Base-by-base conservation (phyloP, 2,888 invertebrate species). In the Chymomyza procnemis region DNA sequence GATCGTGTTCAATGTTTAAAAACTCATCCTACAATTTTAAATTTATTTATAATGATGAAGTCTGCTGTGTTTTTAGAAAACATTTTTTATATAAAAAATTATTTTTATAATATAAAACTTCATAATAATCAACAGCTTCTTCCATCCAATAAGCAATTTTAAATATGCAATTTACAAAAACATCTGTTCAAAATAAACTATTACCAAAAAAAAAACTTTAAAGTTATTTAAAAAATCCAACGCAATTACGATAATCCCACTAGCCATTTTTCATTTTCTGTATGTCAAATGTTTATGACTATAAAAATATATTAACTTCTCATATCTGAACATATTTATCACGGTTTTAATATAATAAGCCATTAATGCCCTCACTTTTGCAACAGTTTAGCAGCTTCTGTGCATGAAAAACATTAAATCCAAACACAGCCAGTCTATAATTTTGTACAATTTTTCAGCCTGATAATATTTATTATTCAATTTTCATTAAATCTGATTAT, bases 391-490 rank as follows among this genome's bases (percentile, higher is more conserved):
- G 54, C 54, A 21, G 54, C 54, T 54, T 54, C 54, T 54, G 54
- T 50, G 50, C 19, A 3, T 50, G n/a, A 19, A 54, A 41, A 54
- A 8, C 21, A 12, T 21, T 21, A 54, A 54, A 18, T 12, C 54
- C 19, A 21, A 5, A 6, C 52, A 19, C 12, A 6, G 19, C 19
- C 54, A 54, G 8, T 21, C 59, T 64, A 75, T 73, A 76, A 76
- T 78, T 83, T 85, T 70, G 68, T 69, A 67, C 71, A 76, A 78
- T 73, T 76, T 85, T 66, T 69, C 62, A 12, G 73, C 59, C 66
- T 67, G 85, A 82, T 83, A 83, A 76, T 83, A 85, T 85, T 80
- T 82, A 85, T 82, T 85, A 82, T 82, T 82, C 80, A 83, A 83
- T 82, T 82, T 85, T 78, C 80, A 83, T 85, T 80, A 82, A 83